Evolutionary conservation across 2,888 invertebrate genomes (phyloP), one percentile per base, ranked within the genome.

Genomic region (Acheta domesticus): DNA sequence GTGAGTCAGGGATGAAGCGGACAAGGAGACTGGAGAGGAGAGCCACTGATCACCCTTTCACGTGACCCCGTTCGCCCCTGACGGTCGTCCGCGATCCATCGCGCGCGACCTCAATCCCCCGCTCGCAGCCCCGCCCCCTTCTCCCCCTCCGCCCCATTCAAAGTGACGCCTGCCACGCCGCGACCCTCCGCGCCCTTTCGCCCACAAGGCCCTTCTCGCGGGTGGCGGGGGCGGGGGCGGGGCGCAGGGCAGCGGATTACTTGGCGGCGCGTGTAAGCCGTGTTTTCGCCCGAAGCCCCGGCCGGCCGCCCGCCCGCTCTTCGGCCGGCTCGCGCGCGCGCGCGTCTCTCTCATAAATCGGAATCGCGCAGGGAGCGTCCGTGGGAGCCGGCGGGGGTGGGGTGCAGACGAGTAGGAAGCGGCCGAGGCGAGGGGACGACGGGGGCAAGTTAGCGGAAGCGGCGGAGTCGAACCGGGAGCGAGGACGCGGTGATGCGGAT

Each of bases 271-370:
- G 14, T 62, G 62, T 62, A 62, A 62, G 62, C 62, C 62, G 62
- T 62, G 62, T 62, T 62, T 62, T 8, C 62, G 62, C 62, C n/a
- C 62, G 4, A 4, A 14, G 62, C 14, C n/a, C 16, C 12, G 23
- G 23, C 23, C 2, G 19, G 2, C 19, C 62, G 62, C 62, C 12
- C 62, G 62, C 12, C 4, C 4, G 23, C 19, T 62, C 62, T n/a
- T n/a, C n/a, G n/a, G n/a, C n/a, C n/a, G n/a, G 62, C 12, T 2
- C 16, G 19, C 62, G n/a, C 62, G 14, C 62, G 62, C 62, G n/a
- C 62, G 62, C 14, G 62, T n/a, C 62, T n/a, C 62, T 62, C 62
- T n/a, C 62, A 62, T 62, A 62, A 62, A 62, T 62, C 62, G 62
- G 62, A 62, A 8, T 12, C 4, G 62, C 14, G 62, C 62, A 5